Percentiles rank a stretch among this genome's conserved stretches.
Evolutionary conservation across 2,113 vertebrate species (phyloP).

Genomic region (Festucalex cinctus): DNA sequence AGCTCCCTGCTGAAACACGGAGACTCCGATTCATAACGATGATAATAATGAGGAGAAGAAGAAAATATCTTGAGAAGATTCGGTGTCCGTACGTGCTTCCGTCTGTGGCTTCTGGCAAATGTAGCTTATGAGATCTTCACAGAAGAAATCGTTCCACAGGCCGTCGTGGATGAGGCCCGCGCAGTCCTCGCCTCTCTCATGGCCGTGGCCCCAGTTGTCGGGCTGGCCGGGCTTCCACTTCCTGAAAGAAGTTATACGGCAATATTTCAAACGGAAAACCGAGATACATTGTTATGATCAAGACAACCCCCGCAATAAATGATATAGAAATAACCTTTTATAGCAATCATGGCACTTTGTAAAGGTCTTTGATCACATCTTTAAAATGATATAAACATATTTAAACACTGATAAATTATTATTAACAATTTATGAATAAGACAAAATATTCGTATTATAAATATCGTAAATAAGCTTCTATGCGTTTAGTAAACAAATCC

Average conservation of each 20-base stretch:
- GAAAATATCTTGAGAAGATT: neutral
- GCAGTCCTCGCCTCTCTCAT: constrained; percentile 84
- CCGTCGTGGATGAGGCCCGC: constrained; percentile 82
- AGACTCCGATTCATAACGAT: neutral
- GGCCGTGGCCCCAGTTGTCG: constrained; percentile 86
- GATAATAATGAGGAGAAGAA: neutral
- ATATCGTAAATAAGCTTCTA: no score
- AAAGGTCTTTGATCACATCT: no score
- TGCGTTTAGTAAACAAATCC: no score
- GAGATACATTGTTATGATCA: no score
- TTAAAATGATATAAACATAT: no score
- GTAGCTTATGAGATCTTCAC: constrained; percentile 85
- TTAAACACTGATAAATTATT: no score
- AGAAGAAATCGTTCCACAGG: constrained; percentile 91
- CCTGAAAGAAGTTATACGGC: constrained; percentile 66
- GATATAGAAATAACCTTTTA: no score
- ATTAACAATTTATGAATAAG: no score
- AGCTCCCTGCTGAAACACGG: neutral
- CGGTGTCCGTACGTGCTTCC: constrained; percentile 59
- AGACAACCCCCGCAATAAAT: no score
- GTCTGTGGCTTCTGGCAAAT: constrained; percentile 84
- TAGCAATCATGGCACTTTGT: no score
- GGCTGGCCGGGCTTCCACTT: constrained; percentile 92
- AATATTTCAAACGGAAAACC: no score
- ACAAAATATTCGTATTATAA: no score